A percentile compares a stretch with the other conserved stretches of the same genome.
Conservation (phyloP, 2,113 vertebrate genomes). For the Monopterus albus region DNA sequence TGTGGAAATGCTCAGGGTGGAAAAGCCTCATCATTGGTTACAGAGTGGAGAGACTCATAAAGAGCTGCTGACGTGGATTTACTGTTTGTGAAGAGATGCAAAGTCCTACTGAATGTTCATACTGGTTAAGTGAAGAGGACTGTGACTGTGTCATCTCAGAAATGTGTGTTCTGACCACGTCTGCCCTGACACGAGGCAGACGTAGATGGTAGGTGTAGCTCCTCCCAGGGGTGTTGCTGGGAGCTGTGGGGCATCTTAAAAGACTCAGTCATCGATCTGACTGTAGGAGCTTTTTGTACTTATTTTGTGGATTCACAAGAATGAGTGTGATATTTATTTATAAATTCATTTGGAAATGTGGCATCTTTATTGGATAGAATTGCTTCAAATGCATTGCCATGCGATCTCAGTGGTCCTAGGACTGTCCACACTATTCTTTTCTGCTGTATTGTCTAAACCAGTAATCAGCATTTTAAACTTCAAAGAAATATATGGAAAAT, state of each 20-base stretch:
- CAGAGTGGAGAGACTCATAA: slow-evolving; percentile 14
- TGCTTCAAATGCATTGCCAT: not conserved
- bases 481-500: not conserved
- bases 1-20: slow-evolving; percentile 32
- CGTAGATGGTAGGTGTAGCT: not conserved
- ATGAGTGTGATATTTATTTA: too few relatives aligned
- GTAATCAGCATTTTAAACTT: not conserved
- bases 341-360: too few relatives aligned
- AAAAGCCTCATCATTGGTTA: slow-evolving; percentile 36
- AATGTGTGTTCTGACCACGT: slow-evolving; percentile 24
- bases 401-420: too few relatives aligned
- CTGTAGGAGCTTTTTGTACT: too few relatives aligned
- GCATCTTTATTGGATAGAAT: too few relatives aligned
- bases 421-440: too few relatives aligned
- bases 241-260: not conserved
- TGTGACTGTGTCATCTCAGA: slow-evolving; percentile 28
- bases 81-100: slow-evolving; percentile 54
- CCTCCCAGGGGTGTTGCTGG: not conserved
- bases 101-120: slow-evolving; percentile 60
- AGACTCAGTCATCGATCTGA: too few relatives aligned
- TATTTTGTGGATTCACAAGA: too few relatives aligned
- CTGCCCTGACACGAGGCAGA: not conserved
- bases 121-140: slow-evolving; percentile 35
- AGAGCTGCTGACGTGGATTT: slow-evolving; percentile 43
- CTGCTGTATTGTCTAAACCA: not conserved